A percentile compares a stretch with the other conserved stretches of the same genome.
Evolutionary conservation across 2,113 vertebrate genomes (phyloP).

Genomic region (Tetrax tetrax): DNA sequence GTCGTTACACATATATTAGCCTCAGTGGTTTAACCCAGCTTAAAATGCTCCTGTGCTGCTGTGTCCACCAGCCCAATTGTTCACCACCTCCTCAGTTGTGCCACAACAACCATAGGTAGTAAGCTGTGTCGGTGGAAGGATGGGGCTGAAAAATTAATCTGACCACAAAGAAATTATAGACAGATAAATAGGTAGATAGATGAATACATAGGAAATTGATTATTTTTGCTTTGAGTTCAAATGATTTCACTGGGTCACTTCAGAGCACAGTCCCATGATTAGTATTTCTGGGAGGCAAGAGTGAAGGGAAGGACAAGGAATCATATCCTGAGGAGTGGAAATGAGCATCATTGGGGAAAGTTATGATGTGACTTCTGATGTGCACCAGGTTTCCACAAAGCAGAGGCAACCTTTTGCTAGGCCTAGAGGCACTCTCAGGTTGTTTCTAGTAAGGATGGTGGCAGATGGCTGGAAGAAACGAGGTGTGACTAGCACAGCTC

Average conservation of each 20-base stretch:
- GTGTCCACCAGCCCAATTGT: neutral
- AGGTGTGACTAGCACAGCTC: neutral
- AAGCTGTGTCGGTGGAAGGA: neutral
- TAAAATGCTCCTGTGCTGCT: neutral
- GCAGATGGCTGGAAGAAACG: neutral
- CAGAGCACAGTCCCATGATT: no score
- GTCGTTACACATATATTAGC: rapidly evolving
- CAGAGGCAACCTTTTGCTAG: neutral
- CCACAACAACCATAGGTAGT: neutral
- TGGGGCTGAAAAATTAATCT: neutral
- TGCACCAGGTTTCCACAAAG: neutral
- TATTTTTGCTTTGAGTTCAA: neutral
- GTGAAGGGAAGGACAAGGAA: neutral
- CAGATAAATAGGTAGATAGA: neutral
- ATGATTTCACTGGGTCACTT: neutral
- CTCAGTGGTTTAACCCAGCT: neutral
- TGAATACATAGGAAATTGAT: neutral
- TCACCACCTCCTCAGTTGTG: neutral
- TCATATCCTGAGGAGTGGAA: neutral
- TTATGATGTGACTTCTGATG: neutral
- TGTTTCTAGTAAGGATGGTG: neutral
- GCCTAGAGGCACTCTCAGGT: neutral
- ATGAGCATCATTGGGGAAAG: neutral
- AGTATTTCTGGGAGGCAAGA: neutral
- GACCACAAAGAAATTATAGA: neutral